These are phyloP conservation scores for Anhinga anhinga DNA, from an alignment of 2,113 vertebrate genomes.

Conservation along the genomic window DNA sequence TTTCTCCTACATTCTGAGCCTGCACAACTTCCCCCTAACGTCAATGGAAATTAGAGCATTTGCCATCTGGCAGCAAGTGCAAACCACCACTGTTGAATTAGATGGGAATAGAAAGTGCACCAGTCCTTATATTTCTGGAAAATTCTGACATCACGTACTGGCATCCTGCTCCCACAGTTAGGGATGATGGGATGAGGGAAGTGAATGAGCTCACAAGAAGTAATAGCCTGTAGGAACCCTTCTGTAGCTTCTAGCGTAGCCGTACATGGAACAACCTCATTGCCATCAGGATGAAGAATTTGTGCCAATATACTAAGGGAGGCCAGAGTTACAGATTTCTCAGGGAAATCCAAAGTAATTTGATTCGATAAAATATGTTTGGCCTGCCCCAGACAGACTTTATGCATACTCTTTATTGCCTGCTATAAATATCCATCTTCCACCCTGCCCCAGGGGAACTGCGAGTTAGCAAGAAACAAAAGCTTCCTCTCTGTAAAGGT, in stretches of 20 bases:
- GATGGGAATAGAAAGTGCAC: not conserved
- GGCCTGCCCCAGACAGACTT: not conserved
- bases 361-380: slow-evolving; percentile 2
- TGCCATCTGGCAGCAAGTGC: not conserved
- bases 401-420: not conserved
- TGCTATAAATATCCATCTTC: slow-evolving; percentile 29
- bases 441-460: not conserved
- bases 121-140: slow-evolving; percentile 1
- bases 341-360: slow-evolving; percentile 5
- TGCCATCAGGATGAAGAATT: slow-evolving; percentile 4
- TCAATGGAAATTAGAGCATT: not conserved
- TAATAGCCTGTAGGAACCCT: not conserved
- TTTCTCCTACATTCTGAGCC: not conserved
- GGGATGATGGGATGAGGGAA: not conserved
- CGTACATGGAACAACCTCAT: not conserved
- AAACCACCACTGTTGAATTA: not conserved
- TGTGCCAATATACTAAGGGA: not conserved
- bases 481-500: not conserved
- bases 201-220: not conserved
- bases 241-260: not conserved
- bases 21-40: not conserved
- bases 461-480: not conserved
- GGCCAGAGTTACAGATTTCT: not conserved
- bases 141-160: not conserved
- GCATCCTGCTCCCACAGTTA: not conserved